Percentiles rank a stretch among this genome's conserved stretches.
phyloP scores from a whole-genome alignment of 2,797 vertebrate species.

The Fratercula arctica region DNA sequence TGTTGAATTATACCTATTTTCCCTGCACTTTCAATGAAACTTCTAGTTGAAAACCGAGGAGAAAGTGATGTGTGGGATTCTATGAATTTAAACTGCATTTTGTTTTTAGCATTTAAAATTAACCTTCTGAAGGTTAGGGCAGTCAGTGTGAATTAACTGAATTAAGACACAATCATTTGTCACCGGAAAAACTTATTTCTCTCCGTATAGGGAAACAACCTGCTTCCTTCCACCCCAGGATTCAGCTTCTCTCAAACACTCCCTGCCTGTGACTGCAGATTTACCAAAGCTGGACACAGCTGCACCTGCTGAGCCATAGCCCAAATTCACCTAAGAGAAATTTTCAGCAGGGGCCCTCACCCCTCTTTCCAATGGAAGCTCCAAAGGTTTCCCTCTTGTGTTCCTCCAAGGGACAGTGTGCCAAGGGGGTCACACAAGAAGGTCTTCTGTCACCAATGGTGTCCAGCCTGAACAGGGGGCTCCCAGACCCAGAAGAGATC shows the following conservation, averaged over 20 bases:
- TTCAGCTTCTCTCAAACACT: background rate
- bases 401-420: background rate
- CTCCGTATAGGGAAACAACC: background rate
- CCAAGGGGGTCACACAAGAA: background rate
- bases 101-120: background rate
- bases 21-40: background rate
- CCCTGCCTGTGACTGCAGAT: background rate
- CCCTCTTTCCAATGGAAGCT: background rate
- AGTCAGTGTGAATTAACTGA: background rate
- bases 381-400: background rate
- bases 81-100: background rate
- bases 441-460: background rate
- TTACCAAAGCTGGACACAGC: background rate
- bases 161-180: background rate
- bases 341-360: background rate
- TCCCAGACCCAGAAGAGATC: background rate
- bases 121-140: background rate
- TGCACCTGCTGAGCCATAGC: background rate
- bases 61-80: background rate
- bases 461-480: background rate
- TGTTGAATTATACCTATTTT: background rate
- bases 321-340: background rate
- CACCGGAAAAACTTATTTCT: background rate
- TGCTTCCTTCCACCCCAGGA: background rate
- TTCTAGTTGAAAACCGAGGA: background rate